phyloP scores from a whole-genome alignment of 2,888 invertebrate genomes.

The Tubiluchus corallicola region DNA sequence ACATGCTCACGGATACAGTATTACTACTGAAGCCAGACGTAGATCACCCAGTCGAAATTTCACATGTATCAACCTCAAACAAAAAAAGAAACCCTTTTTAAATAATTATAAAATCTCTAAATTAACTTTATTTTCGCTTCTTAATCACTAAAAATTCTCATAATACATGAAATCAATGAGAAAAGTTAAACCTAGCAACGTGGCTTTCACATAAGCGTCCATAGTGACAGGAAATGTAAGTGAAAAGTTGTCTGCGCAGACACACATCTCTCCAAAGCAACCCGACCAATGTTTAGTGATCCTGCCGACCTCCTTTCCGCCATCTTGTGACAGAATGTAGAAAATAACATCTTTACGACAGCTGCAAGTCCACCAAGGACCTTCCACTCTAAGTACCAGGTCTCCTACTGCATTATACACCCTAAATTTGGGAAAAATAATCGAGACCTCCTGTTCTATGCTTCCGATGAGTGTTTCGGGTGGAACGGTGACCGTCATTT shows the following conservation, averaged over 20 bases:
- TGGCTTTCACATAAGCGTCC: conserved; percentile 60
- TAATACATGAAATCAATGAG: too few relatives aligned
- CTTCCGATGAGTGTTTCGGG: conserved; percentile 22
- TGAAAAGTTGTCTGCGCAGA: conserved; percentile 71
- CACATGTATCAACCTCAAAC: too few relatives aligned
- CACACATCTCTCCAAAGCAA: conserved; percentile 55
- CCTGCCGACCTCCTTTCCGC: too few relatives aligned
- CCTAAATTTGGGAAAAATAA: conserved; percentile 41
- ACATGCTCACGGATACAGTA: too few relatives aligned
- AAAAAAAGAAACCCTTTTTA: too few relatives aligned
- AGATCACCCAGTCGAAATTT: too few relatives aligned
- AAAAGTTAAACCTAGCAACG: conserved; percentile 60
- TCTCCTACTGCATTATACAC: conserved; percentile 55
- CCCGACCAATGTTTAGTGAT: conserved; percentile 83
- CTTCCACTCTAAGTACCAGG: conserved; percentile 54
- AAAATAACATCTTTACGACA: conserved; percentile 68
- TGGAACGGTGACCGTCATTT: conserved; percentile 22
- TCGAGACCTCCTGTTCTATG: conserved; percentile 23
- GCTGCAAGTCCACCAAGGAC: conserved; percentile 56
- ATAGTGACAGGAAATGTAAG: conserved; percentile 76
- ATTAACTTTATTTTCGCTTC: too few relatives aligned
- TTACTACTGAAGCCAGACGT: too few relatives aligned
- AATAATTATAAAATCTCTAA: too few relatives aligned
- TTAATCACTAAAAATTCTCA: too few relatives aligned
- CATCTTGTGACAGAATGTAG: too few relatives aligned